These are phyloP conservation scores for Bombus affinis DNA, from an alignment of 1,140 invertebrate species.

Conservation along the genomic window DNA sequence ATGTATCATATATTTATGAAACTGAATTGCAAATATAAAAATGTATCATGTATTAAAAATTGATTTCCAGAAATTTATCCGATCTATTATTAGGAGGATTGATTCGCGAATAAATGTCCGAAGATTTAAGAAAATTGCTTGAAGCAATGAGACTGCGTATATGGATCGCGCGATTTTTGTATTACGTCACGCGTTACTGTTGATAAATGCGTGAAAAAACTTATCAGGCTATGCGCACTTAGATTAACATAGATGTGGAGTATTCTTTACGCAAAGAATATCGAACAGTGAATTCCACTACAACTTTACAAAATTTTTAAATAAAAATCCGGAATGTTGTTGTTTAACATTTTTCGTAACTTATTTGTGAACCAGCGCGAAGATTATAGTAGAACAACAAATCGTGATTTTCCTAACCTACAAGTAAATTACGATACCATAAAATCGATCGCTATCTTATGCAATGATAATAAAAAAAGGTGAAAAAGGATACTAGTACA, in stretches of 20 bases:
- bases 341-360: not conserved
- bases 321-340: not conserved
- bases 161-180: constrained; percentile 14
- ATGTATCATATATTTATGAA: not conserved
- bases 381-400: not conserved
- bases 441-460: not conserved
- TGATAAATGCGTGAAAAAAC: constrained; percentile 31
- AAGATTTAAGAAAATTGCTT: not conserved
- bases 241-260: not conserved
- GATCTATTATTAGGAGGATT: not conserved
- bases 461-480: not conserved
- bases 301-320: not conserved
- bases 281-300: not conserved
- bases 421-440: not conserved
- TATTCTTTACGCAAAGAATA: not conserved
- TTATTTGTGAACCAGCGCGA: not conserved
- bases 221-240: constrained; percentile 8
- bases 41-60: not conserved
- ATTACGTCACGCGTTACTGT: constrained; percentile 31
- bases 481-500: not conserved
- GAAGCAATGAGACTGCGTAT: not conserved
- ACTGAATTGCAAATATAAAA: not conserved
- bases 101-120: not conserved
- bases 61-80: not conserved
- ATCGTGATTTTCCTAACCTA: not conserved